These are phyloP conservation scores for Sycophila texana DNA, from an alignment of 2,888 invertebrate species.

Conservation along the genomic window DNA sequence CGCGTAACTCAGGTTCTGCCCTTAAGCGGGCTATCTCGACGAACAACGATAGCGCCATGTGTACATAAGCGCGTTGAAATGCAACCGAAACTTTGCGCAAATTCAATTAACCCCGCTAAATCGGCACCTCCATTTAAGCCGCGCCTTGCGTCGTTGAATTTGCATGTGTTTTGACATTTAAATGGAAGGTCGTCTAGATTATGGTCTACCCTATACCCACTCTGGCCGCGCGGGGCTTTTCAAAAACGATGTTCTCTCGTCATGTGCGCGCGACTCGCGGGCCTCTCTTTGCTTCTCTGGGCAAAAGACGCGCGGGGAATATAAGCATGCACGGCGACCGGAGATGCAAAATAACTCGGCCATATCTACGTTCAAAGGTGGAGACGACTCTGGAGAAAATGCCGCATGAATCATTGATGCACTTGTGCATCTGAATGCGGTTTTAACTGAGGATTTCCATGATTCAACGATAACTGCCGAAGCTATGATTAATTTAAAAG, in stretches of 20 bases:
- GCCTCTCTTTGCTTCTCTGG: not conserved
- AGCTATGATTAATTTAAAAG: too few relatives aligned
- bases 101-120: constrained; percentile 60
- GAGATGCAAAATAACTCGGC: constrained; percentile 14
- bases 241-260: not conserved
- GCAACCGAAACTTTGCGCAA: constrained; percentile 47
- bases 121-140: constrained; percentile 56
- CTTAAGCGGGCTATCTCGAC: not conserved
- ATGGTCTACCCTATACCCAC: too few relatives aligned
- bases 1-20: too few relatives aligned
- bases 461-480: too few relatives aligned
- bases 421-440: too few relatives aligned
- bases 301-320: constrained; percentile 5
- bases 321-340: not conserved
- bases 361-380: not conserved
- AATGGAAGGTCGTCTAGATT: constrained; percentile 46
- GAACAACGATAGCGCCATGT: not conserved
- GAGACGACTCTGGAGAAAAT: not conserved
- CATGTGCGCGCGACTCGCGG: not conserved
- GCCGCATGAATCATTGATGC: too few relatives aligned
- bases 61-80: constrained; percentile 5
- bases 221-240: not conserved
- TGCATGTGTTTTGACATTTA: constrained; percentile 60
- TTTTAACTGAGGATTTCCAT: too few relatives aligned
- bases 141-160: constrained; percentile 45